These are phyloP conservation scores for Solea senegalensis DNA, from an alignment of 2,113 vertebrate species.

Conservation along the genomic window DNA sequence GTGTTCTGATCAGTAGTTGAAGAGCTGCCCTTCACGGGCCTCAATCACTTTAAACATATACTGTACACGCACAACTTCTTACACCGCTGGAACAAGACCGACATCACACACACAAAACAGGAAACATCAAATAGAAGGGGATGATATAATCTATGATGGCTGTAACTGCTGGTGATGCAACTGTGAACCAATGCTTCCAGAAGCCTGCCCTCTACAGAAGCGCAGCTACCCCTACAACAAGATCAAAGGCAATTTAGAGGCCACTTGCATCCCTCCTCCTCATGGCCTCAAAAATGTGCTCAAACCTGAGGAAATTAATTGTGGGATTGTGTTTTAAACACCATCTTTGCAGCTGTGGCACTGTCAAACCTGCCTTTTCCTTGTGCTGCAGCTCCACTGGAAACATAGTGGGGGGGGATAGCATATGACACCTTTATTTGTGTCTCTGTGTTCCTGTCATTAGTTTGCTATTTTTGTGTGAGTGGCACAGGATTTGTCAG, in stretches of 20 bases:
- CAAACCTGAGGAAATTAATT: constrained; percentile 66
- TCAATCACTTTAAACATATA: constrained; percentile 48
- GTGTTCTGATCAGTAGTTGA: constrained; percentile 61
- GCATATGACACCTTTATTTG: not conserved
- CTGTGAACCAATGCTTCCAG: constrained; percentile 81
- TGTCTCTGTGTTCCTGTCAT: constrained; percentile 18
- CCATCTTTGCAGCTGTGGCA: constrained; percentile 31
- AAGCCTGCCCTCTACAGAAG: constrained; percentile 80
- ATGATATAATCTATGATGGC: constrained; percentile 82
- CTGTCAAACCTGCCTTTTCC: constrained; percentile 20
- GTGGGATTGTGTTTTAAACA: constrained; percentile 58
- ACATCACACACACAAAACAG: constrained; percentile 39
- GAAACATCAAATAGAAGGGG: constrained; percentile 72
- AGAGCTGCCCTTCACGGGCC: constrained; percentile 56
- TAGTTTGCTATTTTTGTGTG: constrained; percentile 31
- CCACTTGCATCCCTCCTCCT: constrained; percentile 58
- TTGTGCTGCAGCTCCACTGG: constrained; percentile 33
- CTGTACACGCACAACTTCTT: constrained; percentile 33
- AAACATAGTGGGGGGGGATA: constrained; percentile 27
- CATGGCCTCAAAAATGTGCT: constrained; percentile 60
- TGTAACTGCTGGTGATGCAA: constrained; percentile 84
- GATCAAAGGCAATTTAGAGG: constrained; percentile 75
- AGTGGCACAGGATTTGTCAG: constrained; percentile 2
- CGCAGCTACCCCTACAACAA: constrained; percentile 75
- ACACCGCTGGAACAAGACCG: constrained; percentile 12